Evolutionary conservation across 2,888 invertebrate genomes (phyloP).

Genomic region (Rutpela maculata): DNA sequence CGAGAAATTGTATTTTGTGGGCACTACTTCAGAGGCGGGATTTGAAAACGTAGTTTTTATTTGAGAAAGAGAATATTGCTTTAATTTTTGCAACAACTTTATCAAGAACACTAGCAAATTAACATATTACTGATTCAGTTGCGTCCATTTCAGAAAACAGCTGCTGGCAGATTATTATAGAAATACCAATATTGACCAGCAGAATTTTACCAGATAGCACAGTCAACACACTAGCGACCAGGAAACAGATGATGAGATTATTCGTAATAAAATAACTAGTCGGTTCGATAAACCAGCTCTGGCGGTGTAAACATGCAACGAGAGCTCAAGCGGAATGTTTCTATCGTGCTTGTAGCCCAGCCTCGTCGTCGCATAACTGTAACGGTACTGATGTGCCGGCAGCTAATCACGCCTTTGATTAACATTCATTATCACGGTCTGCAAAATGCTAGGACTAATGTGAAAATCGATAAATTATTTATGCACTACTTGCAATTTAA

Average conservation of each 20-base stretch:
- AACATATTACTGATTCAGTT: no score
- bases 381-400: conserved; percentile 54
- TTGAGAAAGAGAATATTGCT: neutral
- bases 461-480: conserved; percentile 20
- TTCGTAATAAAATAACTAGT: conserved; percentile 55
- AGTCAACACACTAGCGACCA: conserved; percentile 43
- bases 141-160: neutral
- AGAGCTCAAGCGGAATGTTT: conserved; percentile 42
- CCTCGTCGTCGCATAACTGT: conserved; percentile 48
- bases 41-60: neutral
- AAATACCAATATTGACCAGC: conserved; percentile 27
- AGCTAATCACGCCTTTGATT: conserved; percentile 62
- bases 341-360: conserved; percentile 32
- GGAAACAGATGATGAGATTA: conserved; percentile 56
- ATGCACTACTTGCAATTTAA: conserved; percentile 2
- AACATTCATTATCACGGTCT: conserved; percentile 59
- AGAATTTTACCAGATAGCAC: neutral
- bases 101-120: no score
- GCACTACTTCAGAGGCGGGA: no score
- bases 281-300: conserved; percentile 48
- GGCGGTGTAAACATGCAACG: conserved; percentile 37
- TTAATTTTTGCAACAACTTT: neutral
- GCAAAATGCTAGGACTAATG: conserved; percentile 39
- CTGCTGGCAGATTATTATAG: neutral
- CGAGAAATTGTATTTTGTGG: no score